Evolutionary conservation across 2,797 vertebrate genomes (phyloP).

Genomic region (Adrianichthys oophorus): DNA sequence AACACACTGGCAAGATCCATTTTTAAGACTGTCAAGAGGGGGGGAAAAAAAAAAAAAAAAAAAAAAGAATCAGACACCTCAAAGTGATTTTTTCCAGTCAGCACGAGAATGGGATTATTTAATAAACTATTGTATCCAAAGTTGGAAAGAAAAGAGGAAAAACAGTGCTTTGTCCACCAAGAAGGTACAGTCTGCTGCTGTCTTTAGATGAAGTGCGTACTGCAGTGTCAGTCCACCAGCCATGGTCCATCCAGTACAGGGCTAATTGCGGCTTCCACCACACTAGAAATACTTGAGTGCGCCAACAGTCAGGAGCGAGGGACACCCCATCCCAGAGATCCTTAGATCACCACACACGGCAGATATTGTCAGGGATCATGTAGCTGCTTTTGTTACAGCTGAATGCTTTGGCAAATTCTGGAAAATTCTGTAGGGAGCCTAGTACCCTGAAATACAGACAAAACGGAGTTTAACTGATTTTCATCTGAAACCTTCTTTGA

Average conservation of each 20-base stretch:
- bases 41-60: constrained; percentile 20
- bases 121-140: constrained; percentile 65
- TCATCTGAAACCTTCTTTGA: constrained; percentile 10
- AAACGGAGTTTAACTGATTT: constrained; percentile 5
- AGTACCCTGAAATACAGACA: constrained; percentile 82
- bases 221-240: constrained; percentile 55
- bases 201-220: constrained; percentile 58
- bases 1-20: constrained; percentile 17
- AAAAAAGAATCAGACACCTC: neutral
- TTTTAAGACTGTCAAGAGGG: too few relatives aligned
- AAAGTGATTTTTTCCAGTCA: constrained; percentile 54
- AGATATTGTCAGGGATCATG: constrained; percentile 88
- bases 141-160: constrained; percentile 17
- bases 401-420: constrained; percentile 91
- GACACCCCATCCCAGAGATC: constrained; percentile 39
- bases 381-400: constrained; percentile 79
- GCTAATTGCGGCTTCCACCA: constrained; percentile 44
- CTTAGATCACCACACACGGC: constrained; percentile 87
- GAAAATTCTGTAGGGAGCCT: constrained; percentile 93
- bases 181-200: constrained; percentile 43
- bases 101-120: constrained; percentile 45
- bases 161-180: constrained; percentile 48
- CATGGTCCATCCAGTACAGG: constrained; percentile 60
- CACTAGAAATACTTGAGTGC: constrained; percentile 39
- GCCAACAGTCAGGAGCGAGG: constrained; percentile 52